Evolutionary conservation across 2,888 invertebrate genomes (phyloP).

Genomic region (Limnephilus auricula): DNA sequence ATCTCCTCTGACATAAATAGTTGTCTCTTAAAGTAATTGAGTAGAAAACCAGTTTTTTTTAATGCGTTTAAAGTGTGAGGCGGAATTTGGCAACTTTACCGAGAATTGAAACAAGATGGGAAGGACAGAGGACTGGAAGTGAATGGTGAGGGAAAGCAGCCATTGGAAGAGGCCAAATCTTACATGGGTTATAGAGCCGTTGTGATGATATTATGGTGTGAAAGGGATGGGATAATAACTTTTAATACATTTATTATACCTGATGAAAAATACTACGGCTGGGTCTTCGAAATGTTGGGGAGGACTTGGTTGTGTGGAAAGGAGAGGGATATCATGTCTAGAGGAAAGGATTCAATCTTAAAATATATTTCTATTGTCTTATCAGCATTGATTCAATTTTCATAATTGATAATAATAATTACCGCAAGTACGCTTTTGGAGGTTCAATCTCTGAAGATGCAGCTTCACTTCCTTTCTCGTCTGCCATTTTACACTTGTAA

Average conservation of each 20-base stretch:
- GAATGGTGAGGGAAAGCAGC: too few relatives aligned
- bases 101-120: too few relatives aligned
- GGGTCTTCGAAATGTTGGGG: background rate
- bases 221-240: background rate
- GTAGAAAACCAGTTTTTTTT: too few relatives aligned
- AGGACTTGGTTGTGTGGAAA: background rate
- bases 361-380: background rate
- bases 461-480: conserved; percentile 51
- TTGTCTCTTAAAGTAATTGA: too few relatives aligned
- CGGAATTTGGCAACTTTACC: too few relatives aligned
- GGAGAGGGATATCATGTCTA: background rate
- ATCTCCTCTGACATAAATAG: too few relatives aligned
- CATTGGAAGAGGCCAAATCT: too few relatives aligned
- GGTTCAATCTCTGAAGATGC: conserved; percentile 69
- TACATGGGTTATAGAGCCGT: too few relatives aligned
- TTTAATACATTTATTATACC: background rate
- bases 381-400: background rate
- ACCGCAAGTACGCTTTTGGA: conserved; percentile 80
- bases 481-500: conserved; percentile 65
- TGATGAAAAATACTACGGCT: conserved; percentile 8
- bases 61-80: too few relatives aligned
- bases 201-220: too few relatives aligned
- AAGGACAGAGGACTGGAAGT: too few relatives aligned
- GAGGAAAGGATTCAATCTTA: conserved; percentile 13
- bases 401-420: conserved; percentile 60